Evolutionary conservation across 2,797 vertebrate species (phyloP).

Genomic region (Diglossa cyanea): DNA sequence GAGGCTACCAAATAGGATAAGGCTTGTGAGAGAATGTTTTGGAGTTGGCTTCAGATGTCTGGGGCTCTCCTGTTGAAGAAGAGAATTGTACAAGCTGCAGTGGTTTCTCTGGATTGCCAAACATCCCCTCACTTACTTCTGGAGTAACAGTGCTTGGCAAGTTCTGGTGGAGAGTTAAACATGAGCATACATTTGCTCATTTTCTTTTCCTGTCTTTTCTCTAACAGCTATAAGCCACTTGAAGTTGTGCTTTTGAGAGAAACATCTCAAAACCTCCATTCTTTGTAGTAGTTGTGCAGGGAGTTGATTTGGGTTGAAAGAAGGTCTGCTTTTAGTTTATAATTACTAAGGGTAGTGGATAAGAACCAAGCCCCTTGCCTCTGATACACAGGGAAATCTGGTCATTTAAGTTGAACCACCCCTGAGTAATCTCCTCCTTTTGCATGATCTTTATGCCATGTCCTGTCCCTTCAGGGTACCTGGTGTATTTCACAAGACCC

Average conservation of each 20-base stretch:
- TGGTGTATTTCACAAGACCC: constrained; percentile 95
- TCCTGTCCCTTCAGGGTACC: constrained; percentile 77
- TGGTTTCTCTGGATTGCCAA: background rate
- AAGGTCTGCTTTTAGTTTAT: background rate
- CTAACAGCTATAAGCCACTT: background rate
- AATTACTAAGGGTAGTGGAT: background rate
- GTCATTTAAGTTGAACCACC: background rate
- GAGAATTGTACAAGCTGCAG: background rate
- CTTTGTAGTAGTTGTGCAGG: background rate
- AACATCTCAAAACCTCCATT: background rate
- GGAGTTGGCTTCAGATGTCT: background rate
- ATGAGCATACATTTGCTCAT: background rate
- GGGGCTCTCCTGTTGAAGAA: background rate
- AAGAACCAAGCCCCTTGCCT: background rate
- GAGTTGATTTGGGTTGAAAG: background rate
- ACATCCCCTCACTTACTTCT: background rate
- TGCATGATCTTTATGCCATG: background rate
- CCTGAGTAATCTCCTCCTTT: background rate
- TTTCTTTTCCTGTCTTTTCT: background rate
- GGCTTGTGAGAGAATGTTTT: background rate
- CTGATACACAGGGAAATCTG: background rate
- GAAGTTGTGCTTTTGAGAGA: background rate
- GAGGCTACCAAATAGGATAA: background rate
- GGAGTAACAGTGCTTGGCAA: background rate
- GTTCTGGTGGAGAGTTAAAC: background rate